These are phyloP conservation scores for Trissolcus basalis DNA, from an alignment of 1,140 invertebrate species.

Conservation along the genomic window DNA sequence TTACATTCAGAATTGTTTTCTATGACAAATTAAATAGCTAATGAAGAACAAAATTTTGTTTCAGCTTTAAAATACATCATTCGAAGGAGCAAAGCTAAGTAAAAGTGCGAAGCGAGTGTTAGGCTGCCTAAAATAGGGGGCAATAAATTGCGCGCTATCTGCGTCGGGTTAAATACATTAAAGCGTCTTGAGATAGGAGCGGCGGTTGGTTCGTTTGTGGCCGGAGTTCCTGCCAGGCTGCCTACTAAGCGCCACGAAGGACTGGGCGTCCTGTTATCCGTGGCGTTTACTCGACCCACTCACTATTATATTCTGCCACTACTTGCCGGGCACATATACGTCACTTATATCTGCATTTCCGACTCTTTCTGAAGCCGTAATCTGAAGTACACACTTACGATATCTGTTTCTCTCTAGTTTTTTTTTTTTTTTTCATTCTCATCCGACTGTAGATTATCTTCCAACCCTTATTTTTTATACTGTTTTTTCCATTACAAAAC, in stretches of 20 bases:
- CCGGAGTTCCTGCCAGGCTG: conserved; percentile 65
- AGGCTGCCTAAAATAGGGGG: conserved; percentile 72
- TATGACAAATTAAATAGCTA: background rate
- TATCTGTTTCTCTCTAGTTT: conserved; percentile 41
- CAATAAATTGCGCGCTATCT: conserved; percentile 75
- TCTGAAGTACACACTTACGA: conserved; percentile 49
- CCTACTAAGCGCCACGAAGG: conserved; percentile 66
- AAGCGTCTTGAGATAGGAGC: conserved; percentile 74
- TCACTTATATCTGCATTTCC: conserved; percentile 55
- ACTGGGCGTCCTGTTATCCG: conserved; percentile 69
- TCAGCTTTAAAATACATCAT: conserved; percentile 24
- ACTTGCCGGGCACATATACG: conserved; percentile 55
- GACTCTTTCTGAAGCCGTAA: conserved; percentile 39
- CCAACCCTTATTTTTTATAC: conserved; percentile 30
- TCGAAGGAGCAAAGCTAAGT: conserved; percentile 24
- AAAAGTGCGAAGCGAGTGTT: conserved; percentile 41
- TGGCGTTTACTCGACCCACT: conserved; percentile 48
- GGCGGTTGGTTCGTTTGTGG: conserved; percentile 70
- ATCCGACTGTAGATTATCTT: conserved; percentile 12
- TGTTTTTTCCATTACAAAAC: too few relatives aligned
- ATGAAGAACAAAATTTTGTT: background rate
- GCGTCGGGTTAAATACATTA: conserved; percentile 75
- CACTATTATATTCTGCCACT: conserved; percentile 58
- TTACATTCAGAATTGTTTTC: background rate
- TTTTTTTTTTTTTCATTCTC: conserved; percentile 27